Evolutionary conservation across 1,140 invertebrate species (phyloP), one percentile per base, ranked within the genome.

Genomic region (Camponotus floridanus): DNA sequence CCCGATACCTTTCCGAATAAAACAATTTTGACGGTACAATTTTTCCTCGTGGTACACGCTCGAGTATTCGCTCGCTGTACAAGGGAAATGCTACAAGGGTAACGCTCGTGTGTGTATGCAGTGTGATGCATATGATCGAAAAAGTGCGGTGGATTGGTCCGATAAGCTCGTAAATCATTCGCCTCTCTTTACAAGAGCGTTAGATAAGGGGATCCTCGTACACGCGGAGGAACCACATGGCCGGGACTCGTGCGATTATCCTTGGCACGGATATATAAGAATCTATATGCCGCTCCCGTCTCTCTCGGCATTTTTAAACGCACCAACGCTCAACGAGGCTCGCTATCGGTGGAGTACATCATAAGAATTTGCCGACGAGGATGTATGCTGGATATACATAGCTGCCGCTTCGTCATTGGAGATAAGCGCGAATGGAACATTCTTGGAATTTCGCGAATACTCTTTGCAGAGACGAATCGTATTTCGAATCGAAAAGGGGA

Each of bases 241-340:
- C 62, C 26, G 36, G 55, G 67, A 42, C 26, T 33, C 18, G 42
- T 42, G n/a, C 4, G 76, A 76, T 73, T 89, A 90, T 90, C 88
- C 88, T 90, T 90, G 88, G 87, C 88, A 90, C 85, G 79, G 85
- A 90, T 90, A 87, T 73, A 73, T 71, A 78, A 85, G 88, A 90
- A 90, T 87, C 67, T 65, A 61, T 79, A 84, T 21, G 36, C 61
- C 36, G 31, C 7, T 5, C 67, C 65, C 48, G 39, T 13, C 6
- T 21, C 26, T 73, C 33, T 57, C 61, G 71, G 48, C 78, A 39
- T 67, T 68, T 62, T 90, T 81, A 81, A 90, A 89, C 88, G 88
- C 62, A 42, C 51, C 64, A 45, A 65, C 76, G 85, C 73, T 84
- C 85, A 68, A 78, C 86, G 71, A 85, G 89, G 74, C 64, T 67